These are phyloP conservation scores for Xanthia icteritia DNA, from an alignment of 2,888 invertebrate genomes.

Conservation along the genomic window DNA sequence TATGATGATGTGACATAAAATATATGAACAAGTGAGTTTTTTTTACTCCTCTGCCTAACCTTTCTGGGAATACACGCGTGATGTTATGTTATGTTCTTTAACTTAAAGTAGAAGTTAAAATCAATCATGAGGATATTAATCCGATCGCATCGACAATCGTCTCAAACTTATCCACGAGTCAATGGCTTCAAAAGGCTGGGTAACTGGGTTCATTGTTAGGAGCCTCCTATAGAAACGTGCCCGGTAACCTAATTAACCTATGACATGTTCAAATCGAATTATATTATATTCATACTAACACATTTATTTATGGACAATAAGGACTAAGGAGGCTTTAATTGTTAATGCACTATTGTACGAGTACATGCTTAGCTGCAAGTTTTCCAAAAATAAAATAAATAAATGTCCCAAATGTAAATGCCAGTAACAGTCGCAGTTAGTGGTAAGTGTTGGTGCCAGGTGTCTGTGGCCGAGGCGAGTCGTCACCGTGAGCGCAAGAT, in stretches of 20 bases:
- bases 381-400: no score
- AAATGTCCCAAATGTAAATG: not conserved
- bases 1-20: not conserved
- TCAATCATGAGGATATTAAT: not conserved
- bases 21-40: not conserved
- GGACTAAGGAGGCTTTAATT: not conserved
- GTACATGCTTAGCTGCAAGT: no score
- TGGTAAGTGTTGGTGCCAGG: slow-evolving; percentile 3
- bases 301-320: not conserved
- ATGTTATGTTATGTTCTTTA: no score
- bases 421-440: not conserved
- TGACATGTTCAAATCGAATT: no score
- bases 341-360: no score
- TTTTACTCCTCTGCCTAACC: no score
- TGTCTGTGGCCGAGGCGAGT: slow-evolving; percentile 55
- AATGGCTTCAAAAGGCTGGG: not conserved
- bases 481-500: slow-evolving; percentile 77
- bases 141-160: not conserved
- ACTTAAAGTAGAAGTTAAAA: no score
- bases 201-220: not conserved
- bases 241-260: no score
- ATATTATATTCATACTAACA: not conserved
- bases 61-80: no score
- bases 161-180: not conserved
- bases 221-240: not conserved